A percentile compares a stretch with the other conserved stretches of the same genome.
Evolutionary conservation across 2,888 invertebrate species (phyloP).

Genomic region (Ptilodon capucinus): DNA sequence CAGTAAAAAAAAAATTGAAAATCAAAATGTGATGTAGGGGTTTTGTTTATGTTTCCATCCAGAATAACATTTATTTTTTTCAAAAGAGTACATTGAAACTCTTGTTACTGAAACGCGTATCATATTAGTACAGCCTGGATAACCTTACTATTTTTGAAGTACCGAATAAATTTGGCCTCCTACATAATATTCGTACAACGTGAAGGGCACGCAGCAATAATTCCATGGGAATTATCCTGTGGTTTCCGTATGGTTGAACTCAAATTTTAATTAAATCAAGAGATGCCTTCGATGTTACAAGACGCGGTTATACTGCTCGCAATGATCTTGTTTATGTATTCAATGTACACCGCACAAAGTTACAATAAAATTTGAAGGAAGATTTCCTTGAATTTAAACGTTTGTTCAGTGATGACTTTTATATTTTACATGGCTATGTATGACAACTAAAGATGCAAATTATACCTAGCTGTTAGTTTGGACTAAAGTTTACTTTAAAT

Average conservation of each 20-base stretch:
- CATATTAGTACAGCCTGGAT: too few species aligned
- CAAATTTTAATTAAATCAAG: conserved; percentile 45
- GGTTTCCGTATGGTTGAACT: conserved; percentile 39
- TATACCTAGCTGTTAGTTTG: too few species aligned
- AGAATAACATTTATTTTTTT: too few species aligned
- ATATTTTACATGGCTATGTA: not conserved
- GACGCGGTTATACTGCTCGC: conserved; percentile 5
- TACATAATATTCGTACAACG: conserved; percentile 26
- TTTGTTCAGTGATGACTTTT: not conserved
- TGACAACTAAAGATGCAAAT: not conserved
- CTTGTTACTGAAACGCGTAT: too few species aligned
- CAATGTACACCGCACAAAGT: not conserved
- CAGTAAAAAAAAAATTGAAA: too few species aligned
- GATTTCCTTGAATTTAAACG: not conserved
- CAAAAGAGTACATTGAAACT: too few species aligned
- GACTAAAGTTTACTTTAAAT: too few species aligned
- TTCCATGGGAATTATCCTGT: conserved; percentile 26
- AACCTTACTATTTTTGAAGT: too few species aligned
- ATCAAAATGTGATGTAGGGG: too few species aligned
- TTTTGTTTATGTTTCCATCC: too few species aligned
- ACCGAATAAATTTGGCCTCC: too few species aligned
- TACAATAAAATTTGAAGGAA: not conserved
- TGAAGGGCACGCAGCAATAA: conserved; percentile 16
- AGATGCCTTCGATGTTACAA: conserved; percentile 12
- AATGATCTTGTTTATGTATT: conserved; percentile 15